Percentiles rank a stretch among this genome's conserved stretches.
Evolutionary conservation across 2,797 vertebrate genomes (phyloP).

Genomic region (Rhincodon typus): DNA sequence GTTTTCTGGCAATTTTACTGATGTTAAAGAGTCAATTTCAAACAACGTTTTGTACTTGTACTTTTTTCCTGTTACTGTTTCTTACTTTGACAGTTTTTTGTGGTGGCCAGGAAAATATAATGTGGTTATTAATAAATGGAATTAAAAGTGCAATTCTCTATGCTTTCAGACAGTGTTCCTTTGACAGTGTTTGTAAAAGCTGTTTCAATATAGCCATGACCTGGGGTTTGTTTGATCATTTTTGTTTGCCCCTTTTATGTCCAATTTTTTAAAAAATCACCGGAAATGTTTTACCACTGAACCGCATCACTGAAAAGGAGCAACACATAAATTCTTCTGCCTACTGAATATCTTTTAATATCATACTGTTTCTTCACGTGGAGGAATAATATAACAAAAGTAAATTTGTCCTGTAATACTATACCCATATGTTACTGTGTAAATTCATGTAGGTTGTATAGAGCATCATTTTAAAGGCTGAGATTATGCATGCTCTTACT

Average conservation of each 20-base stretch:
- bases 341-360: neutral
- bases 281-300: neutral
- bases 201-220: neutral
- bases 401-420: neutral
- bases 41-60: slow-evolving; percentile 23
- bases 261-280: neutral
- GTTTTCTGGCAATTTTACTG: neutral
- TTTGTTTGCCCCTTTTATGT: neutral
- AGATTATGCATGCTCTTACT: neutral
- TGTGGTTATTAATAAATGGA: slow-evolving; percentile 31
- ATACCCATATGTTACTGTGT: neutral
- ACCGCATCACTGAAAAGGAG: neutral
- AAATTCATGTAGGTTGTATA: neutral
- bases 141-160: neutral
- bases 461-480: neutral
- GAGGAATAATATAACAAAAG: neutral
- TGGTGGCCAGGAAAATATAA: neutral
- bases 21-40: slow-evolving; percentile 5
- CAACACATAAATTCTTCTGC: neutral
- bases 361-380: neutral
- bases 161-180: neutral
- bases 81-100: neutral
- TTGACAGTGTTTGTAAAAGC: neutral
- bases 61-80: slow-evolving; percentile 15
- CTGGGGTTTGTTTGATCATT: neutral